phyloP scores from a whole-genome alignment of 2,797 vertebrate genomes.

The Coluber constrictor region DNA sequence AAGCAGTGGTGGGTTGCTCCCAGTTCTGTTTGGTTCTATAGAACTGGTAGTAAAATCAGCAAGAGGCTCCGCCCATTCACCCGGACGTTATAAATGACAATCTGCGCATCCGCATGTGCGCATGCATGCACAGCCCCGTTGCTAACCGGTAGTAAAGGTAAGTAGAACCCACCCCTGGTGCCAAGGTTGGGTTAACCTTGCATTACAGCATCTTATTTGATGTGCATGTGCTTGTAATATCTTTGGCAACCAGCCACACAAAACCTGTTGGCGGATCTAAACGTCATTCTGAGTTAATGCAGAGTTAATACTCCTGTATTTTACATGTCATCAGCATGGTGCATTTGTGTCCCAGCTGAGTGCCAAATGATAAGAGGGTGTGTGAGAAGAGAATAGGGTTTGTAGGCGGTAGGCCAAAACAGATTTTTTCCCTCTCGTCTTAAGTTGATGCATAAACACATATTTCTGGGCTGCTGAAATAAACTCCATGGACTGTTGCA shows the following conservation, averaged over 20 bases:
- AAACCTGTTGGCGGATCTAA: background rate
- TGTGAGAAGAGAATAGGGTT: background rate
- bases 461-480: background rate
- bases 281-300: background rate
- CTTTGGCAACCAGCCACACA: background rate
- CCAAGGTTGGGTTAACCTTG: background rate
- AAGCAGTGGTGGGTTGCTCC: no score
- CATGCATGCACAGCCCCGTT: no score
- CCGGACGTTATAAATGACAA: no score
- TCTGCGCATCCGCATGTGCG: no score
- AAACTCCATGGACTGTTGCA: background rate
- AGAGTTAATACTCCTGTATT: background rate
- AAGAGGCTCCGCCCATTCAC: no score
- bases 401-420: background rate
- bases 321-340: background rate
- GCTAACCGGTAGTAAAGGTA: no score
- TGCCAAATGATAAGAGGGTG: background rate
- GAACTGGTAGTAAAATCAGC: no score
- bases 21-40: no score
- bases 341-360: background rate
- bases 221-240: background rate
- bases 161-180: no score
- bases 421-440: background rate
- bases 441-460: background rate
- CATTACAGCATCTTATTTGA: background rate